These are phyloP conservation scores for Siniperca chuatsi DNA, from an alignment of 2,113 vertebrate species.

Conservation along the genomic window DNA sequence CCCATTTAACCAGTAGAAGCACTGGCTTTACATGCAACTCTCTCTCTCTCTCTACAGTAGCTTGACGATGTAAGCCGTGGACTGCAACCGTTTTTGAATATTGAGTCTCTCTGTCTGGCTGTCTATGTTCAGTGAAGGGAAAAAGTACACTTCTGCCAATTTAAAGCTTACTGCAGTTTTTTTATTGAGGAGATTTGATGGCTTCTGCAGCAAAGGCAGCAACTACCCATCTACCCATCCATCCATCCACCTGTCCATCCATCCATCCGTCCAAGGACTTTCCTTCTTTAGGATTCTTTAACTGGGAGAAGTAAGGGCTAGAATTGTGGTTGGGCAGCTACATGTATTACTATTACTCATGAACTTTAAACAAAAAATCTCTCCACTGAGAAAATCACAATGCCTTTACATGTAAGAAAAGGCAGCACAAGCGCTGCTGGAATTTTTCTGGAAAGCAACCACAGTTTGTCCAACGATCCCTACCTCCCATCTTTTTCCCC, in stretches of 20 bases:
- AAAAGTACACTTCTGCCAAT: slow-evolving; percentile 71
- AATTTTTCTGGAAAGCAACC: slow-evolving; percentile 73
- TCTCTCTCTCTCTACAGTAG: slow-evolving; percentile 74
- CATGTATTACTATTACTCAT: slow-evolving; percentile 76
- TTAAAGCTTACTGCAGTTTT: slow-evolving; percentile 60
- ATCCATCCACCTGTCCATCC: slow-evolving; percentile 6
- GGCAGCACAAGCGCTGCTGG: slow-evolving; percentile 75
- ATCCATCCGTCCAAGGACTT: slow-evolving; percentile 73
- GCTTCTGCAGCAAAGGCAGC: slow-evolving; percentile 49
- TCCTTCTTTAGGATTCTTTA: slow-evolving; percentile 77
- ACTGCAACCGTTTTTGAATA: slow-evolving; percentile 76
- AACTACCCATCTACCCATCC: slow-evolving; percentile 33
- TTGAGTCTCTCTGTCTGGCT: slow-evolving; percentile 68
- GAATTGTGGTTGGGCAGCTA: slow-evolving; percentile 87
- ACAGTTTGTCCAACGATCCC: slow-evolving; percentile 75
- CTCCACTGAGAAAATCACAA: slow-evolving; percentile 81
- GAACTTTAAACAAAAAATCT: slow-evolving; percentile 72
- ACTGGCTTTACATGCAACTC: slow-evolving; percentile 72
- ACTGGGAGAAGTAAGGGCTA: slow-evolving; percentile 88
- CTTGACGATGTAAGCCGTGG: slow-evolving; percentile 73
- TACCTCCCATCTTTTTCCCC: slow-evolving; percentile 41
- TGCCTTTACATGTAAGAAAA: slow-evolving; percentile 77
- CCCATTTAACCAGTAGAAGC: slow-evolving; percentile 59
- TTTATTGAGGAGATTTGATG: slow-evolving; percentile 56
- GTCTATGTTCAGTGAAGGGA: slow-evolving; percentile 76